phyloP scores from a whole-genome alignment of 2,888 invertebrate genomes.

The Ormyrus nitidulus region DNA sequence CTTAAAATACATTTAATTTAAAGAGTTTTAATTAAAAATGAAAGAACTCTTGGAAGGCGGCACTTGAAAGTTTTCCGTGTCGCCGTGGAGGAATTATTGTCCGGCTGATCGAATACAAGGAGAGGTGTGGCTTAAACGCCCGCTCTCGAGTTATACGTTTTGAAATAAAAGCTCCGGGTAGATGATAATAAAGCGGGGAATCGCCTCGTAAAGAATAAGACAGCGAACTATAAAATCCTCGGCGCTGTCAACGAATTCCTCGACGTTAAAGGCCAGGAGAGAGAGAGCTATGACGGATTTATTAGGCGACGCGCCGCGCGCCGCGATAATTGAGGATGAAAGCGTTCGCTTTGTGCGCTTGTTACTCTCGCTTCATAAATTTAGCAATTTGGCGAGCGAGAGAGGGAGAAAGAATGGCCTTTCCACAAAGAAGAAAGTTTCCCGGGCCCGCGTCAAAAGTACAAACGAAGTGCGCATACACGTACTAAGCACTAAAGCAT shows the following conservation, averaged over 20 bases:
- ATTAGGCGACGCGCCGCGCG: neutral
- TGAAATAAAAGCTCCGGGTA: neutral
- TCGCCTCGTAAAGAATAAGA: neutral
- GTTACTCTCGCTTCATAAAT: constrained; percentile 49
- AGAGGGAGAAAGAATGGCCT: constrained; percentile 15
- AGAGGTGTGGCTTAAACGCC: neutral
- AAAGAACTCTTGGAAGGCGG: too few species aligned
- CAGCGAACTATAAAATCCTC: neutral
- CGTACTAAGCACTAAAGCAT: constrained; percentile 11
- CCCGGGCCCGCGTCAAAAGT: constrained; percentile 24
- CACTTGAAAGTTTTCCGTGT: too few species aligned
- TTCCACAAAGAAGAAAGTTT: constrained; percentile 26
- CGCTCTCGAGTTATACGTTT: neutral
- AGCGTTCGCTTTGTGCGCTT: constrained; percentile 20
- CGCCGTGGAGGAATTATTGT: too few species aligned
- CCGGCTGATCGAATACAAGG: too few species aligned
- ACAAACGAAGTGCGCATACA: constrained; percentile 34
- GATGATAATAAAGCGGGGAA: neutral
- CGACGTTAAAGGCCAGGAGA: neutral
- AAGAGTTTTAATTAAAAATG: too few species aligned
- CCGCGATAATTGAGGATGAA: constrained; percentile 24
- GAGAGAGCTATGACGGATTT: neutral
- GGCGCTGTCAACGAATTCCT: neutral
- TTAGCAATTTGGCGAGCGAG: constrained; percentile 17
- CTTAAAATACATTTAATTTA: too few species aligned